phyloP scores from a whole-genome alignment of 2,888 invertebrate species.

The Watsonalla binaria region DNA sequence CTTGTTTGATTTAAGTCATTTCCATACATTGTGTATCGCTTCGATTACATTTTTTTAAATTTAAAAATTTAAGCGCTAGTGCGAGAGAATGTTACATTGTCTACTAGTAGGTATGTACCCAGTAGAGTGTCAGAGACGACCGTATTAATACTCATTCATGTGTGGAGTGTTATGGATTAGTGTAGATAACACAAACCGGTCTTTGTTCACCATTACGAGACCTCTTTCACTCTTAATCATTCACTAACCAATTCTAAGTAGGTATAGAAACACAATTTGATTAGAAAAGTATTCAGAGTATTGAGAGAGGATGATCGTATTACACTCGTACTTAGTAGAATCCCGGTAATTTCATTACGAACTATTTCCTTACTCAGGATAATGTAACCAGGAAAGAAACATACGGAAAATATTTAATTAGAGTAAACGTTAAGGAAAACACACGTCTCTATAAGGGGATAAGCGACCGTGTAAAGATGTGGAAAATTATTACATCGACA shows the following conservation, averaged over 20 bases:
- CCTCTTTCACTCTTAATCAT: background rate
- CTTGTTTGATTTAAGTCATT: no score
- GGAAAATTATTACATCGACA: no score
- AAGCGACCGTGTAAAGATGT: background rate
- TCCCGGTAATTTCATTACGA: conserved; percentile 47
- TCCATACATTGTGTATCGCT: no score
- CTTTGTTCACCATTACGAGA: background rate
- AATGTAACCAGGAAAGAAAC: conserved; percentile 14
- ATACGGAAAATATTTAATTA: conserved; percentile 3
- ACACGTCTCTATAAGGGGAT: conserved; percentile 5
- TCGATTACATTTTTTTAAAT: no score
- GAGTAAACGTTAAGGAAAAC: conserved; percentile 4
- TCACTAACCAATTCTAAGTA: background rate
- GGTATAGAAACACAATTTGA: conserved; percentile 33
- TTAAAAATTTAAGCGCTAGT: no score
- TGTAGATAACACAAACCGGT: no score
- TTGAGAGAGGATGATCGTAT: conserved; percentile 44
- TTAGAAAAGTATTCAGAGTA: conserved; percentile 39
- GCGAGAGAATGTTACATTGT: no score
- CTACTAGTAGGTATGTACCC: no score
- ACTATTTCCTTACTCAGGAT: conserved; percentile 27
- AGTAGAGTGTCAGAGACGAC: no score
- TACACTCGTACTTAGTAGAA: conserved; percentile 50
- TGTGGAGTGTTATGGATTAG: no score
- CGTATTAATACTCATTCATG: no score